These are phyloP conservation scores for Phylloscopus whistleri DNA, from an alignment of 2,113 vertebrate species.

Conservation along the genomic window DNA sequence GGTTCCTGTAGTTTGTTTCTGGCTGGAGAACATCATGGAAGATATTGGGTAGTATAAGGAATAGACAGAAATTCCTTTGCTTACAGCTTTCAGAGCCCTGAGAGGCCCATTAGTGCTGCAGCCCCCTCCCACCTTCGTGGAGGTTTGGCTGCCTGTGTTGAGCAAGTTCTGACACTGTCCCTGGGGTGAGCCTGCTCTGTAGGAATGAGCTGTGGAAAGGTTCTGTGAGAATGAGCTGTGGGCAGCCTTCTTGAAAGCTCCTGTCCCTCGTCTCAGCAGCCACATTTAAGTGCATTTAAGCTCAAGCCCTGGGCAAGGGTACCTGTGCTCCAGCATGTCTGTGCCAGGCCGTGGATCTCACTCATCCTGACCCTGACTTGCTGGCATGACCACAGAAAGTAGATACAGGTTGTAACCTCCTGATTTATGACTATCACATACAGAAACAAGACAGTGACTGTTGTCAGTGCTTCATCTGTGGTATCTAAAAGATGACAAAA, in stretches of 20 bases:
- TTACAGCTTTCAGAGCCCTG: background rate
- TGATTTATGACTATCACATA: background rate
- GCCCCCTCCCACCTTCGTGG: rapidly evolving
- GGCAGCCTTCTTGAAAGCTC: background rate
- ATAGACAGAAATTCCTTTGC: background rate
- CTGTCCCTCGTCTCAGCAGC: background rate
- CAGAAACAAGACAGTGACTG: background rate
- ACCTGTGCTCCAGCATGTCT: rapidly evolving
- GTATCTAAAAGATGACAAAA: background rate
- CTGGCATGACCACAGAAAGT: background rate
- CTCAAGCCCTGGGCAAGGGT: background rate
- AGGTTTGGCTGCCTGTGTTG: rapidly evolving
- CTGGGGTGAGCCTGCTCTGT: background rate
- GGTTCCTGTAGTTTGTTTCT: background rate
- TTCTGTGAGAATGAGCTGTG: background rate
- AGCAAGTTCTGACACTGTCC: background rate
- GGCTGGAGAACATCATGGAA: background rate
- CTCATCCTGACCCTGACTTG: too few species aligned
- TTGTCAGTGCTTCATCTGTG: background rate
- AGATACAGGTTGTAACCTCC: background rate
- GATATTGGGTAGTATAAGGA: background rate
- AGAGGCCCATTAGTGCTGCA: background rate
- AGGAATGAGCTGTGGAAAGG: background rate
- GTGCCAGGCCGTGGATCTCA: rapidly evolving
- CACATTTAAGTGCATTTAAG: background rate